These are phyloP conservation scores for Rhagoletis pomonella DNA, from an alignment of 1,140 invertebrate species.

Conservation along the genomic window DNA sequence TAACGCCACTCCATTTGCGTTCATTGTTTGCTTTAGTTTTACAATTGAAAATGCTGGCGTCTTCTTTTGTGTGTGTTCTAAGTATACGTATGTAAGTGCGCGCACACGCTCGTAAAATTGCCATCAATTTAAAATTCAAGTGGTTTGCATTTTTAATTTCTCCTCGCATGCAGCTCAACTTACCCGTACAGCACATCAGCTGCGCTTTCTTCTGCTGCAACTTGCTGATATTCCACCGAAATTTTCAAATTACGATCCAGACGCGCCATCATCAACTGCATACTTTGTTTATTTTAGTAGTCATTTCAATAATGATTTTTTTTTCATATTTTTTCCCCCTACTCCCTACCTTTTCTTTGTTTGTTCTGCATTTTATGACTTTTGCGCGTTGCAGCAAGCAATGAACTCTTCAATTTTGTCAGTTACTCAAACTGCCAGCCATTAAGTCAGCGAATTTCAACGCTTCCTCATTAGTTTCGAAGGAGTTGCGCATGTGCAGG, in stretches of 20 bases:
- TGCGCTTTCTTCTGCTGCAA: neutral
- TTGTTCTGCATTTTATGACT: slow-evolving; percentile 33
- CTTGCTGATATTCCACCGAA: neutral
- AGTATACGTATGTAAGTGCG: neutral
- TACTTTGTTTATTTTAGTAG: slow-evolving; percentile 20
- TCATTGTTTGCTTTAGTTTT: too few relatives aligned
- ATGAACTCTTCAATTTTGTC: slow-evolving; percentile 36
- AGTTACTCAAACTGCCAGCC: neutral
- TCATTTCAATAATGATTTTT: slow-evolving; percentile 7
- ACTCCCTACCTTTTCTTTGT: neutral
- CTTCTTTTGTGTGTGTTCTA: neutral
- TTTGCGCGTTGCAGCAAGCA: neutral
- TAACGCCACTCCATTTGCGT: too few relatives aligned
- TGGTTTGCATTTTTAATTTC: slow-evolving; percentile 44
- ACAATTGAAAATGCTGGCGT: slow-evolving; percentile 10
- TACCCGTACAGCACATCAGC: neutral
- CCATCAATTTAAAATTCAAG: slow-evolving; percentile 47
- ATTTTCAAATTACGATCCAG: neutral
- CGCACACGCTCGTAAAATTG: slow-evolving; percentile 18
- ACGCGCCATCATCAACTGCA: neutral
- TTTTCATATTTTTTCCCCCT: neutral
- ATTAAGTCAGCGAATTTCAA: neutral
- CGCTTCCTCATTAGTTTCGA: slow-evolving; percentile 16
- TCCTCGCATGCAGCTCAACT: neutral
- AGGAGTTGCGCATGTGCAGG: neutral